Conservation (phyloP, 2,888 invertebrate genomes). For the Tetheella fluctuosa region DNA sequence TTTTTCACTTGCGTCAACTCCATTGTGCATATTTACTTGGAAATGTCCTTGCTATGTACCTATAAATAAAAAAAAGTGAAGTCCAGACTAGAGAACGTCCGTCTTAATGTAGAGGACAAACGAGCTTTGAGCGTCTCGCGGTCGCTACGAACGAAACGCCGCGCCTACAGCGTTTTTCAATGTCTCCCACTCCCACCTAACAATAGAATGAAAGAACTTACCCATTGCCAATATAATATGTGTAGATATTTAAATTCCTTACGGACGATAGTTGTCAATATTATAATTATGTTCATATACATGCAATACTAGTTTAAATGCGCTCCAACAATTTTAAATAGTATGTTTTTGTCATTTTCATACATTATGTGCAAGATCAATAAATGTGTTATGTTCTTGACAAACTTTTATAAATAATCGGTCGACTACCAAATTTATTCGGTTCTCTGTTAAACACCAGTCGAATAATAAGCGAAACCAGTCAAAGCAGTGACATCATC, state of each 20-base stretch:
- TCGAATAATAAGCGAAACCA: conserved; percentile 79
- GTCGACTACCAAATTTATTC: conserved; percentile 59
- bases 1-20: too few relatives aligned
- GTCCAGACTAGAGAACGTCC: conserved; percentile 38
- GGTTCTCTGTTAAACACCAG: conserved; percentile 60
- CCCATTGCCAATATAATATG: conserved; percentile 22
- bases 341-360: not conserved
- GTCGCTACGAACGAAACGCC: too few relatives aligned
- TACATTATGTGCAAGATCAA: conserved; percentile 10
- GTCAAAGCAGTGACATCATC: conserved; percentile 81
- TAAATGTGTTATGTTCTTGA: conserved; percentile 27
- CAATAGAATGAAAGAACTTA: conserved; percentile 48
- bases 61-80: conserved; percentile 34
- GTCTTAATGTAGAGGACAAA: conserved; percentile 39
- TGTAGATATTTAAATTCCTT: conserved; percentile 11
- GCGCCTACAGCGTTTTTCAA: too few relatives aligned
- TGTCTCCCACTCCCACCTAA: conserved; percentile 32
- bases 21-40: too few relatives aligned
- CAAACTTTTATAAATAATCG: conserved; percentile 35
- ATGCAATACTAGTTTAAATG: not conserved
- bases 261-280: not conserved
- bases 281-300: not conserved
- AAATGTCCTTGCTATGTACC: not conserved
- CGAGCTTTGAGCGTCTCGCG: too few relatives aligned
- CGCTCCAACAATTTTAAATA: not conserved